phyloP scores from a whole-genome alignment of 2,797 vertebrate genomes.

The Gallinago stenura region DNA sequence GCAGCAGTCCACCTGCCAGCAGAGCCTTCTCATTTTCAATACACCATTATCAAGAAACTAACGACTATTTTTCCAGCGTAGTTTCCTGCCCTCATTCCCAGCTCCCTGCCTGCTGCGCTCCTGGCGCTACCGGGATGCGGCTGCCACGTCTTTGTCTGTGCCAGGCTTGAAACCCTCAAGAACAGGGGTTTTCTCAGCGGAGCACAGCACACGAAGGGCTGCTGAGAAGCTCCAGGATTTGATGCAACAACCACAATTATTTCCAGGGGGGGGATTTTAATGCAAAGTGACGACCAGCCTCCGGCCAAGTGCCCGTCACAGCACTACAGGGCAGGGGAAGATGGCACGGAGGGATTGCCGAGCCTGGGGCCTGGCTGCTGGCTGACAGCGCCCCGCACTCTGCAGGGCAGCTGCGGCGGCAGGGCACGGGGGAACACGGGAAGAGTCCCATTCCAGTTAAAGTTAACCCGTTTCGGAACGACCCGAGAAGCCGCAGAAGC shows the following conservation, averaged over 20 bases:
- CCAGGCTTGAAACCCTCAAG: not conserved
- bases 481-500: rapidly evolving
- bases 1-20: conserved; percentile 21
- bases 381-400: not conserved
- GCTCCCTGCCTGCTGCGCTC: conserved; percentile 3
- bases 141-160: conserved; percentile 70
- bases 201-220: not conserved
- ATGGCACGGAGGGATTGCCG: not conserved
- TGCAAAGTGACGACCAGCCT: not conserved
- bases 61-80: not conserved
- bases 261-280: not conserved
- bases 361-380: not conserved
- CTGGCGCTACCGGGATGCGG: not conserved
- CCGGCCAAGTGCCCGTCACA: not conserved
- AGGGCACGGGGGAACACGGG: not conserved
- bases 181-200: not conserved
- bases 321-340: not conserved
- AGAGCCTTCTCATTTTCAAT: not conserved
- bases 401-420: not conserved
- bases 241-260: not conserved
- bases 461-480: not conserved
- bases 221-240: not conserved
- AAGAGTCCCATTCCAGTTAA: no score
- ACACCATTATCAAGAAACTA: not conserved
- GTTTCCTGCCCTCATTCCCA: not conserved